Conservation (phyloP, 2,888 invertebrate genomes). For the Pristionchus maxplancki region DNA sequence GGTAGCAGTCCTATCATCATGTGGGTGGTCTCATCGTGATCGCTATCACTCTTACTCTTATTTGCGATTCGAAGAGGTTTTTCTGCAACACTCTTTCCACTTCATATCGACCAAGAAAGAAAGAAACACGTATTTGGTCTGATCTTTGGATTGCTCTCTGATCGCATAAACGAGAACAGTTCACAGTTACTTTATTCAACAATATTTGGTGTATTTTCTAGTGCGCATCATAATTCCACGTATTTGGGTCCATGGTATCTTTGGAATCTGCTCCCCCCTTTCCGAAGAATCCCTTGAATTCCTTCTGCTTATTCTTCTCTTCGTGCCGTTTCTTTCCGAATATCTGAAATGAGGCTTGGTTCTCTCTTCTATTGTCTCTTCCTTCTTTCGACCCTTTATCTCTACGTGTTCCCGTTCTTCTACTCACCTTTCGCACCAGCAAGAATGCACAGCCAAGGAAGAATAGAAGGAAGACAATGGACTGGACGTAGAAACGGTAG, state of each 20-base stretch:
- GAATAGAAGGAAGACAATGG: slow-evolving; percentile 70
- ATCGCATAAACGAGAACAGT: too few relatives aligned
- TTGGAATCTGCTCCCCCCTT: slow-evolving; percentile 63
- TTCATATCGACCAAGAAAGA: too few relatives aligned
- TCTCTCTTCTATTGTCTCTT: neutral
- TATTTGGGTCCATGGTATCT: slow-evolving; percentile 65
- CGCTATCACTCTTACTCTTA: too few relatives aligned
- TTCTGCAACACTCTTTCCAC: too few relatives aligned
- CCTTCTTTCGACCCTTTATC: neutral
- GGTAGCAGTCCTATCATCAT: too few relatives aligned
- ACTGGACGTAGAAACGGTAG: slow-evolving; percentile 77
- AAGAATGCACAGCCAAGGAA: slow-evolving; percentile 72
- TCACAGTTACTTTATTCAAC: too few relatives aligned
- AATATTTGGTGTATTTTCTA: too few relatives aligned
- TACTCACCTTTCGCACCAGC: slow-evolving; percentile 67
- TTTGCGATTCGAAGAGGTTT: too few relatives aligned
- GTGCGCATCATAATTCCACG: too few relatives aligned
- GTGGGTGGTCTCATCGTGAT: too few relatives aligned
- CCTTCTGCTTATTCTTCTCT: slow-evolving; percentile 75
- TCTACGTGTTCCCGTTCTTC: neutral
- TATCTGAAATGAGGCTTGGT: slow-evolving; percentile 52
- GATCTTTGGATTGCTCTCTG: too few relatives aligned
- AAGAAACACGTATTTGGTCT: too few relatives aligned
- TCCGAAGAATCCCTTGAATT: slow-evolving; percentile 68
- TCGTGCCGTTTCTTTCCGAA: slow-evolving; percentile 77